Percentiles rank a stretch among this genome's conserved stretches.
These are phyloP conservation scores for Stenchaetothrips biformis DNA, from an alignment of 2,888 invertebrate genomes.

Conservation along the genomic window DNA sequence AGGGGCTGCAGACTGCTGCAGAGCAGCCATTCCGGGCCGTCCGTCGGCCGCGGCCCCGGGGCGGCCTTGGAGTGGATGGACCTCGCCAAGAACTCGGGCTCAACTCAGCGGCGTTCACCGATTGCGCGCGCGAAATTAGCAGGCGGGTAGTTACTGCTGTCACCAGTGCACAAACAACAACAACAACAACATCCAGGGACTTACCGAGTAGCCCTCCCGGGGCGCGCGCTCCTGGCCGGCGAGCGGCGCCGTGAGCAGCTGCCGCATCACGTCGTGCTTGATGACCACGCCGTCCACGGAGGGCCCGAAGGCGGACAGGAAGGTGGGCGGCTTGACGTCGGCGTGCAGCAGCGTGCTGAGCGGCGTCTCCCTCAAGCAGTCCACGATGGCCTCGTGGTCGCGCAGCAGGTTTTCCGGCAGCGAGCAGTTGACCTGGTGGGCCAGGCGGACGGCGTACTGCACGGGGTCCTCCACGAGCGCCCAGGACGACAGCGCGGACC, in stretches of 20 bases:
- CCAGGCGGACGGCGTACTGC: constrained; percentile 72
- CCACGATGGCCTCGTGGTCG: constrained; percentile 78
- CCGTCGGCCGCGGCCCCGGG: neutral
- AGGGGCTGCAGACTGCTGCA: neutral
- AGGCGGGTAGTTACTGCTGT: too few relatives aligned
- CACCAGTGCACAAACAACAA: neutral
- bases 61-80: too few relatives aligned
- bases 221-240: constrained; percentile 21
- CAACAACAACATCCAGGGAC: too few relatives aligned
- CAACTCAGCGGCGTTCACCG: too few relatives aligned
- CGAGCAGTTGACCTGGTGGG: constrained; percentile 74
- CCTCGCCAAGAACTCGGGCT: too few relatives aligned
- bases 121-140: too few relatives aligned
- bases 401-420: constrained; percentile 75
- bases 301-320: constrained; percentile 84
- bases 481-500: constrained; percentile 85
- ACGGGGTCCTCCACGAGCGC: constrained; percentile 83
- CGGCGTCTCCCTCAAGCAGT: constrained; percentile 71
- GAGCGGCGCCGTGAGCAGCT: constrained; percentile 62
- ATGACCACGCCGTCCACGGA: constrained; percentile 93
- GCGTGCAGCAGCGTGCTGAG: constrained; percentile 68
- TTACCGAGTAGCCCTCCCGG: neutral
- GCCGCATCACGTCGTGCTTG: constrained; percentile 78
- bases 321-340: constrained; percentile 74
- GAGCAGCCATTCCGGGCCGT: neutral